Evolutionary conservation across 1,140 invertebrate species (phyloP).

Genomic region (Drosophila miranda): DNA sequence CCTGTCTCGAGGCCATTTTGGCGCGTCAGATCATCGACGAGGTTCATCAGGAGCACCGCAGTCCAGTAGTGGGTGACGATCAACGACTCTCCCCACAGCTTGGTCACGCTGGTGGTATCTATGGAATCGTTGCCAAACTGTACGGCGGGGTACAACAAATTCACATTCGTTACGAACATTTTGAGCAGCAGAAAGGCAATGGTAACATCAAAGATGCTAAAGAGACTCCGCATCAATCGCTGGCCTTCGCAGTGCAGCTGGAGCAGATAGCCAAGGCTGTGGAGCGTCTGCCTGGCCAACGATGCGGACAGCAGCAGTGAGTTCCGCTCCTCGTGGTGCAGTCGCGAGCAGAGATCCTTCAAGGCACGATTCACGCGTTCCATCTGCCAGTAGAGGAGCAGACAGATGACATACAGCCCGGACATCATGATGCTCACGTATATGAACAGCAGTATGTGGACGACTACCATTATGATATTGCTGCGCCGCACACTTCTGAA

Average conservation of each 20-base stretch:
- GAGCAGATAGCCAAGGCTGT: neutral
- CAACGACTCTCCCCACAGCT: constrained; percentile 21
- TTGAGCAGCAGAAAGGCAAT: constrained; percentile 37
- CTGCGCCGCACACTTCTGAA: neutral
- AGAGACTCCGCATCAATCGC: neutral
- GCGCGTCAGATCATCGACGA: constrained; percentile 25
- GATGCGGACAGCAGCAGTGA: neutral
- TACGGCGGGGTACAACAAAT: constrained; percentile 43
- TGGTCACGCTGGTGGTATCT: neutral
- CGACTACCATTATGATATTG: constrained; percentile 14
- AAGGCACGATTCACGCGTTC: constrained; percentile 22
- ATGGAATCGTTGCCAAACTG: constrained; percentile 27
- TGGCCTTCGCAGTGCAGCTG: constrained; percentile 19
- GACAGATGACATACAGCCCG: constrained; percentile 5
- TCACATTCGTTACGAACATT: constrained; percentile 44
- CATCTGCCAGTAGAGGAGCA: constrained; percentile 32
- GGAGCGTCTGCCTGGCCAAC: neutral
- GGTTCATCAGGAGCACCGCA: constrained; percentile 30
- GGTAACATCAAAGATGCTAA: constrained; percentile 11
- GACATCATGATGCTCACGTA: constrained; percentile 32
- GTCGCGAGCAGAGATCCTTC: neutral
- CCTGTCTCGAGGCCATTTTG: constrained; percentile 7
- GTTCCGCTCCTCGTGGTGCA: constrained; percentile 16
- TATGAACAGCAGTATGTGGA: constrained; percentile 14
- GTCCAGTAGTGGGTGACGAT: constrained; percentile 32